Evolutionary conservation across 1,140 invertebrate genomes (phyloP).

Genomic region (Danaus melanippus): DNA sequence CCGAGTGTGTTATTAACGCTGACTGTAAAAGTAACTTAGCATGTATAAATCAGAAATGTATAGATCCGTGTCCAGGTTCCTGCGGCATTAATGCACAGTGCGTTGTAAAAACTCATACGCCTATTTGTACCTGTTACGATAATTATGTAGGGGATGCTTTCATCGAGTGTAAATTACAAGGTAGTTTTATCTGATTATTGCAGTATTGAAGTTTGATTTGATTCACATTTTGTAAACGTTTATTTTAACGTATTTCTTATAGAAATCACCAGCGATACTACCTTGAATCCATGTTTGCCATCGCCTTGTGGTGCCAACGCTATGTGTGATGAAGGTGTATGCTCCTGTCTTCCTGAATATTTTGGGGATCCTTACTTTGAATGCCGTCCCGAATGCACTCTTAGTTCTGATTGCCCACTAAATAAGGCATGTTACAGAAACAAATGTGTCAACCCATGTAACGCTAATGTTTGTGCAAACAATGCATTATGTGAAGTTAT

Average conservation of each 20-base stretch:
- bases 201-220: conserved; percentile 10
- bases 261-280: conserved; percentile 51
- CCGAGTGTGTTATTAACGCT: conserved; percentile 76
- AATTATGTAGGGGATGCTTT: conserved; percentile 77
- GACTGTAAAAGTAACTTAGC: conserved; percentile 77
- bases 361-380: conserved; percentile 74
- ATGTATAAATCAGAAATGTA: conserved; percentile 76
- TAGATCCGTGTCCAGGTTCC: conserved; percentile 76
- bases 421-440: conserved; percentile 75
- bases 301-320: conserved; percentile 82
- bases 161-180: conserved; percentile 72
- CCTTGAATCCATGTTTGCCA: conserved; percentile 77
- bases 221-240: too few species aligned
- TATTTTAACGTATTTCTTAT: too few species aligned
- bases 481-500: conserved; percentile 81
- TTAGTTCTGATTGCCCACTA: conserved; percentile 74
- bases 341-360: conserved; percentile 75
- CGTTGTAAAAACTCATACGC: conserved; percentile 75
- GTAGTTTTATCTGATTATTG: conserved; percentile 42
- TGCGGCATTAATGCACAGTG: conserved; percentile 77
- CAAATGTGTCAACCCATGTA: conserved; percentile 77
- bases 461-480: conserved; percentile 74
- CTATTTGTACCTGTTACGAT: conserved; percentile 75
- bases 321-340: conserved; percentile 77
- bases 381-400: conserved; percentile 77